Base-by-base conservation (phyloP, 2,113 vertebrate species). In the Podarcis raffonei region DNA sequence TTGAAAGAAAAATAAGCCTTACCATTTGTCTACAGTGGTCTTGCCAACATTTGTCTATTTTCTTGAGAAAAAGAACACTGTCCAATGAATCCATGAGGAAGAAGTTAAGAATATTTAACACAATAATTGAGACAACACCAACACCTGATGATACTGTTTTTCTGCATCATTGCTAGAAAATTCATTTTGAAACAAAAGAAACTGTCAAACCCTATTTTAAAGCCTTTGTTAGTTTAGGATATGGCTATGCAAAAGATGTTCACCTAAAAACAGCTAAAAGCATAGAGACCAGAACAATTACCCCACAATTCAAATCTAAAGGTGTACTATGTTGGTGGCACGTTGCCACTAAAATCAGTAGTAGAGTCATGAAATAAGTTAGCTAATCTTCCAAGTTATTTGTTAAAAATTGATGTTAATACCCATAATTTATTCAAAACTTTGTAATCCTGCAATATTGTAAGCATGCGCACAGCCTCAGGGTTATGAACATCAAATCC, bases 1-100 rank as follows among this genome's bases (percentile, higher is more conserved):
- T 53, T 32, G 4, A 25, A 82, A 22, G 71, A 35, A 32, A 37
- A 89, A 42, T 53, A 42, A 35, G 86, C 82, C 97, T 94, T 97
- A 99, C 99, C 99, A 99, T 99, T 98, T 99, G 99, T 97, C 99
- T 98, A 97, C 99, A 99, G 90, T 99, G 99, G 96, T 99, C 99
- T 95, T 99, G 98, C 99, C 99, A 99, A 96, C 99, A 99, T 96
- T 97, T 99, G 96, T 99, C 98, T 91, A 99, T 99, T 97, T 99
- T 99, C 97, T 99, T 99, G 87, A 99, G 97, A 95, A 99, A 99
- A 90, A 99, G 98, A 94, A 99, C 98, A 90, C 99, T 99, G 97
- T 99, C 99, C 97, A 99, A 97, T 48, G 98, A 98, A 97, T 99
- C 99, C 97, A 91, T 99, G 91, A 95, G 89, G 81, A 93, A 72